Evolutionary conservation across 2,113 vertebrate genomes (phyloP), one percentile per base, ranked within the genome.

Genomic region (Paradisaea rubra): DNA sequence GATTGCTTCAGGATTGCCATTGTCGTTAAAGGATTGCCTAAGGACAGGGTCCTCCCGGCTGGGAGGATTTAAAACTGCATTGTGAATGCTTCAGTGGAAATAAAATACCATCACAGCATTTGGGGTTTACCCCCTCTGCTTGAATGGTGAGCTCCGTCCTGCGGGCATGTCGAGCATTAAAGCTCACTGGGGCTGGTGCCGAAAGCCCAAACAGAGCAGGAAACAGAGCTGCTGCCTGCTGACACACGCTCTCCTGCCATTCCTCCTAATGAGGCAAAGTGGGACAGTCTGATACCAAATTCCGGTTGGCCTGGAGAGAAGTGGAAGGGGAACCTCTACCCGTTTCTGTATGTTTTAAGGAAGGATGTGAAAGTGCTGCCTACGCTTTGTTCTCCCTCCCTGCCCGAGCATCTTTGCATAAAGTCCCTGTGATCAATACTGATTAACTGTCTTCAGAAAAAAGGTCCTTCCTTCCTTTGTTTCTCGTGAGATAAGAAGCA

Each of bases 131-230:
- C 4, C 17, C 11, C 27, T 53, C 44, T 56, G 49, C 53, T 59
- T 57, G 37, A 66, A n/a, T 14, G 17, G 22, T 37, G 76, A 52
- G 39, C 13, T 33, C 25, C 5, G 41, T 61, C 57, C 53, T 31
- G 30, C 0, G 0, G 81, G 27, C 0, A 0, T 24, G 28, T 31
- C 12, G 10, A 44, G n/a, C 33, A 28, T 31, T 37, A 30, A 60
- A 71, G 31, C 11, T 7, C 4, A 1, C 30, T 15, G 37, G 21
- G 42, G 9, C 22, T 53, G 72, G 16, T 16, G 9, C 33, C 3
- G 5, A 52, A 59, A 78, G 23, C 30, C 37, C 88, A 28, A 47
- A 21, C 2, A 10, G 1, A 70, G 57, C 53, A 50, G 64, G 42
- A 86, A 31, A 13, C 4, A 1, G 56, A 84, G 81, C 52, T 59